Evolutionary conservation across 2,797 vertebrate species (phyloP).

Genomic region (Geotrypetes seraphini): DNA sequence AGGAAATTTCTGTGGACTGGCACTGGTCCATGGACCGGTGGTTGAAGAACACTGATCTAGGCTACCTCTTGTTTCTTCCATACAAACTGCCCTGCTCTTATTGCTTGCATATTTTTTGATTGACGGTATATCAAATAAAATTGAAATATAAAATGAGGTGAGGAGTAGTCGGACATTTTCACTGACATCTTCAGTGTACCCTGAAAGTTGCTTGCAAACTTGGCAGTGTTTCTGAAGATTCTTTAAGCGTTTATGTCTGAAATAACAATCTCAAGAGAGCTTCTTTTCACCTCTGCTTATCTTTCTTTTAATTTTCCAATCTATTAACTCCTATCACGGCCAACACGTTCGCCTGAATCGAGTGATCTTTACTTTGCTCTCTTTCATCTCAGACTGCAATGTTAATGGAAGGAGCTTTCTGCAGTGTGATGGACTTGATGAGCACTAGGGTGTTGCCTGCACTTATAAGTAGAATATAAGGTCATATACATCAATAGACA

Average conservation of each 20-base stretch:
- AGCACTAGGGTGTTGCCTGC: neutral
- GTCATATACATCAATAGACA: too few relatives aligned
- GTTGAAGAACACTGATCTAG: too few relatives aligned
- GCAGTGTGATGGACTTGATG: too few relatives aligned
- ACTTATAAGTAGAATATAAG: too few relatives aligned
- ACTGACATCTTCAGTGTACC: neutral
- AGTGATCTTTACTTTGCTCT: constrained; percentile 12
- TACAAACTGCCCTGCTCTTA: too few relatives aligned
- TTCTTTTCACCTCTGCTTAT: constrained; percentile 4
- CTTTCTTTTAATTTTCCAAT: constrained; percentile 10
- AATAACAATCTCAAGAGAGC: neutral
- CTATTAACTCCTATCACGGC: neutral
- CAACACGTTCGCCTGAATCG: neutral
- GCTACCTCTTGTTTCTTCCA: too few relatives aligned
- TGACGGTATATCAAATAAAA: too few relatives aligned
- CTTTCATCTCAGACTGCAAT: constrained; percentile 4
- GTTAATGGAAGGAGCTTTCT: neutral
- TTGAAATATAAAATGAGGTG: too few relatives aligned
- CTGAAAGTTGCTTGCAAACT: neutral
- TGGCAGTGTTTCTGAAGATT: neutral
- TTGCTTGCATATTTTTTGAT: too few relatives aligned
- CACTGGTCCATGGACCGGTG: too few relatives aligned
- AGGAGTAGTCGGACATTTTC: too few relatives aligned
- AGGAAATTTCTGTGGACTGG: too few relatives aligned
- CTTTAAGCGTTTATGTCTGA: neutral